phyloP scores from a whole-genome alignment of 1,140 invertebrate genomes.

The Euura saliciscinereae region DNA sequence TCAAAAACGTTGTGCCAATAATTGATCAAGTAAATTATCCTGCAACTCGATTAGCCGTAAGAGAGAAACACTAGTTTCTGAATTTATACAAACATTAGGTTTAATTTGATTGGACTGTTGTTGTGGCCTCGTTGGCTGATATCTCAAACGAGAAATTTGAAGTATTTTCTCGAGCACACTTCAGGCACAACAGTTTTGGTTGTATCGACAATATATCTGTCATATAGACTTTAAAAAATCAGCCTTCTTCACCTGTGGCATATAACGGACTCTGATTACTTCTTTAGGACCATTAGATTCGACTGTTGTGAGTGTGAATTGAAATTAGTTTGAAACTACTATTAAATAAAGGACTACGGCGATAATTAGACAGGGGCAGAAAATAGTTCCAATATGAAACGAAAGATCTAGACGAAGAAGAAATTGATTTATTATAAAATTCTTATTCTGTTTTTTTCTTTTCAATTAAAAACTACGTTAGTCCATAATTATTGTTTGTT shows the following conservation, averaged over 20 bases:
- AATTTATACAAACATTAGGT: no score
- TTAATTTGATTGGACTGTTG: no score
- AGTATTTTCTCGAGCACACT: no score
- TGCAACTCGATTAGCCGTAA: background rate
- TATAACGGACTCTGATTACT: background rate
- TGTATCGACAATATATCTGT: background rate
- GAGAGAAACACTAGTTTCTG: no score
- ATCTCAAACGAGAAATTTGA: no score
- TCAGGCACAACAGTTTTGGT: background rate
- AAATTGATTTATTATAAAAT: background rate
- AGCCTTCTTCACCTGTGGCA: background rate
- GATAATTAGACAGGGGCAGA: background rate
- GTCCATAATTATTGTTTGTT: background rate
- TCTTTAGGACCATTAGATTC: background rate
- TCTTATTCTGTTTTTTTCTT: background rate
- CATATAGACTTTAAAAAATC: background rate
- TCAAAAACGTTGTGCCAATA: background rate
- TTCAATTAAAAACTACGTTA: background rate
- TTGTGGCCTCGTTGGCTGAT: no score
- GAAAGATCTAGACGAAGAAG: background rate
- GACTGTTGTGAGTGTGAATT: background rate
- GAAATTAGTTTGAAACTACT: constrained; percentile 7
- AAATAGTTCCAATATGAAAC: background rate
- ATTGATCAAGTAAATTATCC: background rate
- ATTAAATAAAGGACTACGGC: background rate